phyloP scores from a whole-genome alignment of 2,113 vertebrate genomes.

The Hydrolagus affinis region DNA sequence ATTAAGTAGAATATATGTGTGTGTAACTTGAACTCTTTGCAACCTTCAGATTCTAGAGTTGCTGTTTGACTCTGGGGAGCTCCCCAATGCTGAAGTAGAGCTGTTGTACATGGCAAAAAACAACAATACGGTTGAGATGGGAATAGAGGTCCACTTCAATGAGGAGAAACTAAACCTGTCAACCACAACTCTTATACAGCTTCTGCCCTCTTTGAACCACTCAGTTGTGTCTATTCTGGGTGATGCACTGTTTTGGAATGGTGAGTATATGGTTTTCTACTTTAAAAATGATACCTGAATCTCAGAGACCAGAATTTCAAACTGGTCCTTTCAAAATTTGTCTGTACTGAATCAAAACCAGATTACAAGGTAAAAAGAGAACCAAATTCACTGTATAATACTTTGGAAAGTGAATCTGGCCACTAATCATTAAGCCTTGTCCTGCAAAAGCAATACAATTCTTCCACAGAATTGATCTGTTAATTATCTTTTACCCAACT shows the following conservation, averaged over 20 bases:
- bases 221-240: neutral
- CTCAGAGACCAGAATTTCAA: too few species aligned
- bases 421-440: too few species aligned
- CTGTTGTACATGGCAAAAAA: neutral
- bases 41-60: neutral
- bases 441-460: too few species aligned
- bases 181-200: neutral
- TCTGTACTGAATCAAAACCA: too few species aligned
- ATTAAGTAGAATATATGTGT: too few species aligned
- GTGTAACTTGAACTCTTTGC: neutral
- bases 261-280: neutral
- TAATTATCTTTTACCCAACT: too few species aligned
- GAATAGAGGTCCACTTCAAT: neutral
- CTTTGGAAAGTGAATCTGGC: too few species aligned
- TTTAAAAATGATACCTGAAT: too few species aligned
- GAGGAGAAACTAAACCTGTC: neutral
- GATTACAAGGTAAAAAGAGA: too few species aligned
- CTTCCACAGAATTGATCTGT: too few species aligned
- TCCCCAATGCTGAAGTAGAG: neutral
- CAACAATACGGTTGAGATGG: slow-evolving; percentile 5
- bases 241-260: neutral
- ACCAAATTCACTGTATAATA: too few species aligned
- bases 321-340: too few species aligned
- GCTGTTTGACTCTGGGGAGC: neutral
- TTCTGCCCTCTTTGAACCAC: neutral